Evolutionary conservation across 1,140 invertebrate species (phyloP), one percentile per base, ranked within the genome.

Genomic region (Papilio polyxenes): DNA sequence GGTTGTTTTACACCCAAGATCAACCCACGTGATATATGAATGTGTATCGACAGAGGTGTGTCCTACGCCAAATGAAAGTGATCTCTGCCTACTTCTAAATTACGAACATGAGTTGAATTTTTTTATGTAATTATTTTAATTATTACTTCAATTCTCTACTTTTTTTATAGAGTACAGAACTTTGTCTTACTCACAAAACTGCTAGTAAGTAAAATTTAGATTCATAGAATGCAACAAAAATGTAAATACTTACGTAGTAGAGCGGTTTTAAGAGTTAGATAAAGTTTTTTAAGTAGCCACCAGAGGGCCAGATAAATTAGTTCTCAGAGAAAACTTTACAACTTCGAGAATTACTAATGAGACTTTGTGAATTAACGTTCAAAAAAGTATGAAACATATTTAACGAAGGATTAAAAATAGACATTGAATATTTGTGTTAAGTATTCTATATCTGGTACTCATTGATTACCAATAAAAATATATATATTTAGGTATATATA

Each of bases 271-370:
- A 59, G 56, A n/a, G 5, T 59, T 59, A 37, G 10, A 69, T 31
- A 69, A 69, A 37, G 65, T 69, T 69, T 6, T 11, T 15, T 69
- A 69, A 69, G 65, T 69, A 69, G 65, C 23, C 65, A 69, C 11
- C 65, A 69, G 65, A 11, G 65, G 31, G 23, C 65, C 13, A 69
- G 65, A 37, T 62, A 62, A 62, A 62, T 62, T 69, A 69, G 31
- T 69, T 69, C 65, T 31, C 20, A 31, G 23, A 10, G 20, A 65
- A 23, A 65, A 65, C 62, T 69, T 69, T 69, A 8, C 11, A 69
- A 37, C 65, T 69, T 69, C 13, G 65, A 11, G 31, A 69, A 69
- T 69, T 69, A 69, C 37, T 69, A 69, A 69, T 69, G 65, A 69
- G 31, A 37, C 65, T 37, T 56, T 17, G 8, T 69, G 65, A 69